A percentile compares a stretch with the other conserved stretches of the same genome.
These are phyloP conservation scores for Proisotoma minuta DNA, from an alignment of 2,888 invertebrate genomes.

Conservation along the genomic window DNA sequence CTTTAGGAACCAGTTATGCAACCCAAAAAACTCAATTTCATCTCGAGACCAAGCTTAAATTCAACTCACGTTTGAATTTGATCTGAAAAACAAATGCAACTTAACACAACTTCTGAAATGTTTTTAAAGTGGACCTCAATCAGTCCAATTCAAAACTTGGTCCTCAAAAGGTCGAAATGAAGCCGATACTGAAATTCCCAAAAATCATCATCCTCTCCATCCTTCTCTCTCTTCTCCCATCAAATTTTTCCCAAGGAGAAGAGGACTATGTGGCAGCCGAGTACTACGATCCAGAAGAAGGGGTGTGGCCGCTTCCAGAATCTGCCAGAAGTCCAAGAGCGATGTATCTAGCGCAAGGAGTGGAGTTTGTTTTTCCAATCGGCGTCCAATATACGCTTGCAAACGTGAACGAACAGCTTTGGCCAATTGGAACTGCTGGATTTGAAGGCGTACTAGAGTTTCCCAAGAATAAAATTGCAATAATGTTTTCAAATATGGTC, in stretches of 20 bases:
- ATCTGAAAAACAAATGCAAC: not conserved
- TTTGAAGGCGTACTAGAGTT: constrained; percentile 38
- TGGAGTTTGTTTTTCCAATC: constrained; percentile 39
- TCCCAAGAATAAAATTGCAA: constrained; percentile 37
- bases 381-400: constrained; percentile 38
- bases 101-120: no score
- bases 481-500: constrained; percentile 41
- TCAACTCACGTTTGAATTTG: not conserved
- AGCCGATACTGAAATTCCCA: not conserved
- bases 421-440: constrained; percentile 31
- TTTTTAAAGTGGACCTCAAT: no score
- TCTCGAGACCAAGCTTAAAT: no score
- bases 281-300: not conserved
- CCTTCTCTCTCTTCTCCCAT: not conserved
- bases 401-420: constrained; percentile 37
- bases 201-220: not conserved
- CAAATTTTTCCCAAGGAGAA: no score
- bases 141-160: no score
- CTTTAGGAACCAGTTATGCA: not conserved
- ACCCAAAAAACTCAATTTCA: not conserved
- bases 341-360: constrained; percentile 35
- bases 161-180: no score
- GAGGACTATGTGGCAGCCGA: not conserved
- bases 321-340: constrained; percentile 13
- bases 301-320: not conserved